Base-by-base conservation (phyloP, 2,888 invertebrate genomes). In the Germaria angustata region DNA sequence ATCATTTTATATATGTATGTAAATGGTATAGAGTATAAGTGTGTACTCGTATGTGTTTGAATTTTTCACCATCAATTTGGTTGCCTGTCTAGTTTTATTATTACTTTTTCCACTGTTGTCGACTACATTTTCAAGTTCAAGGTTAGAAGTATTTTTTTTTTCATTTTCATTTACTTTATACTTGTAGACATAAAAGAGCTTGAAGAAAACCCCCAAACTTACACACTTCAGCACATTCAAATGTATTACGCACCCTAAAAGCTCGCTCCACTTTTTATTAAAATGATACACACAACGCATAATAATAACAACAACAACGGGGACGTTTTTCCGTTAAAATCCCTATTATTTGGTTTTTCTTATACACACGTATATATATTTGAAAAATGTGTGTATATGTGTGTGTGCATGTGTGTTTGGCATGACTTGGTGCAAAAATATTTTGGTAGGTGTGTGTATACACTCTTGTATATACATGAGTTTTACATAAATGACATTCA, bases 111-210 rank as follows among this genome's bases (percentile, higher is more conserved):
- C 85, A 87, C 87, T 87, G 86, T 86, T 85, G 84, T 85, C 86
- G 85, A 86, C 87, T 87, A 85, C 77, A 80, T 88, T 88, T 85
- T 88, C 89, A 89, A 89, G 89, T 89, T 89, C 89, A 89, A 89
- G 89, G 89, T 89, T 85, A 85, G 22, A 65, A 44, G 49, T 7
- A 51, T 24, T 57, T 77, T 24, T 57, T 77, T 76, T 77, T 77
- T 41, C 15, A 8, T 69, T 53, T 57, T 57, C 15, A 49, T 79
- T 75, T 82, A 41, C 41, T 59, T 9, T 51, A 20, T 8, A 53
- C 49, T 55, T 57, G 59, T 13, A 55, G 17, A 55, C 55, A n/a
- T 3, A 28, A 6, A 28, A 28, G 28, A 28, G 13, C 20, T 39
- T 11, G 13, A 20, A 51, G 41, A 61, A 63, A 61, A 41, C 3